These are phyloP conservation scores for Cinclus mexicanus DNA, from an alignment of 2,113 vertebrate genomes.

Conservation along the genomic window DNA sequence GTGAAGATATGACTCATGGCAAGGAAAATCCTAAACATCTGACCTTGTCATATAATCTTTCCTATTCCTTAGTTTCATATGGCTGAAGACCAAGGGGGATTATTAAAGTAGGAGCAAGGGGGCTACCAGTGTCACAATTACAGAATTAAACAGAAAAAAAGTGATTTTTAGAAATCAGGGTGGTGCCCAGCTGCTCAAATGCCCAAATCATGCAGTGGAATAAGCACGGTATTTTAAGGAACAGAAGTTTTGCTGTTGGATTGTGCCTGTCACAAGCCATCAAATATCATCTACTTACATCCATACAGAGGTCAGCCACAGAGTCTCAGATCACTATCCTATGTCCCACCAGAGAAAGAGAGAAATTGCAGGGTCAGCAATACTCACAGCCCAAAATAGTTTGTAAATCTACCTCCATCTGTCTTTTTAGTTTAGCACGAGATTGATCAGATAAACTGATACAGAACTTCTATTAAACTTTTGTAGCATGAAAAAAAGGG, in stretches of 20 bases:
- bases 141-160: neutral
- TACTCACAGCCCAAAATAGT: neutral
- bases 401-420: neutral
- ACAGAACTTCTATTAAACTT: neutral
- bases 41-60: neutral
- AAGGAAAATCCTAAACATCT: neutral
- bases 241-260: neutral
- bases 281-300: neutral
- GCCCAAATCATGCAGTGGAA: neutral
- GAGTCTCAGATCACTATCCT: neutral
- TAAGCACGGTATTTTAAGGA: neutral
- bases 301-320: neutral
- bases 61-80: neutral
- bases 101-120: neutral
- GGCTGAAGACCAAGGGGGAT: neutral
- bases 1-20: neutral
- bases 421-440: neutral
- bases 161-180: neutral
- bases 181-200: neutral
- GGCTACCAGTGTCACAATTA: neutral
- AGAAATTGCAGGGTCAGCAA: neutral
- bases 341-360: neutral
- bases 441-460: neutral
- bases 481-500: neutral
- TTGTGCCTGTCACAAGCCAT: neutral